Conservation (phyloP, 2,888 invertebrate genomes). For the Stratiomys singularior region DNA sequence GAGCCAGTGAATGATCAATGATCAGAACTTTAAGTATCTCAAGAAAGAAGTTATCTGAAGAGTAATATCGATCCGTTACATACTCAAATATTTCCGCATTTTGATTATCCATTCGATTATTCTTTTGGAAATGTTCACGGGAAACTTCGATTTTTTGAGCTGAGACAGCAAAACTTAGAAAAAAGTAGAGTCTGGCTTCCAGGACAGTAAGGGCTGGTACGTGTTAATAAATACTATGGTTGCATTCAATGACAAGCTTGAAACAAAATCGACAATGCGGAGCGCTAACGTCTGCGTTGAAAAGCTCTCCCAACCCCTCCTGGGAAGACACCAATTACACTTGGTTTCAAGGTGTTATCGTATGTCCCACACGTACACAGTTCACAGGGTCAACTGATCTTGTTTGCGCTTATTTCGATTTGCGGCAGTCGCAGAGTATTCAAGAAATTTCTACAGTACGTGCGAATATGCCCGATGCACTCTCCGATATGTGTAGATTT, state of each 20-base stretch:
- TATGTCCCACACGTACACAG: constrained; percentile 49
- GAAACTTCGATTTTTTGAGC: too few relatives aligned
- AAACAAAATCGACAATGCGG: too few relatives aligned
- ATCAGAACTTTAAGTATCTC: constrained; percentile 13
- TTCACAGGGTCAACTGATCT: constrained; percentile 50
- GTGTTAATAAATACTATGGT: too few relatives aligned
- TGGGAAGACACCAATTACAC: background rate
- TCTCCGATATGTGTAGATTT: background rate
- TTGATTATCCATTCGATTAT: too few relatives aligned
- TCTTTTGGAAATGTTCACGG: too few relatives aligned
- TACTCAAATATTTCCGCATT: too few relatives aligned
- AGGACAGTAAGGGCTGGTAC: too few relatives aligned
- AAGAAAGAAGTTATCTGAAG: constrained; percentile 13
- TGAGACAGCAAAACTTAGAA: too few relatives aligned
- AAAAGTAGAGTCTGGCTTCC: too few relatives aligned
- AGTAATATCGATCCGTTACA: too few relatives aligned
- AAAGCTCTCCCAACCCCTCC: background rate
- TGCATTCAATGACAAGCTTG: too few relatives aligned
- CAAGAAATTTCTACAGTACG: constrained; percentile 31
- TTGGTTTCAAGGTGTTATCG: constrained; percentile 43
- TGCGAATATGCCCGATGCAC: constrained; percentile 7
- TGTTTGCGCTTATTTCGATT: constrained; percentile 47
- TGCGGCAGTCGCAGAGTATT: background rate
- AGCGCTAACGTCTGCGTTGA: too few relatives aligned
- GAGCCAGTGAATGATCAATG: constrained; percentile 19